These are phyloP conservation scores for Drosophila albomicans DNA, from an alignment of 1,140 invertebrate genomes.

Conservation along the genomic window DNA sequence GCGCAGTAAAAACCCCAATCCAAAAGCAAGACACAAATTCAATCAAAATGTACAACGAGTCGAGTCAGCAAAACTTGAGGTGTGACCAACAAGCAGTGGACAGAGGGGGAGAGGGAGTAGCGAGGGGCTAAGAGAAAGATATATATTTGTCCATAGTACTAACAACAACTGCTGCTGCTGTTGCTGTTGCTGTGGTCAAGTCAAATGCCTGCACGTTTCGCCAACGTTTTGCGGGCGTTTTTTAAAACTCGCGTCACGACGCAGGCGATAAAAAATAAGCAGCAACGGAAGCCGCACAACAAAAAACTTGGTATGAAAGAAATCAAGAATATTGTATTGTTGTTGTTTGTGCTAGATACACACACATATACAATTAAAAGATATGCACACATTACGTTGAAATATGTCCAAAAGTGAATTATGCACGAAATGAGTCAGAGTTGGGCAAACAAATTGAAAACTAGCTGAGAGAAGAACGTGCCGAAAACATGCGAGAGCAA, in stretches of 20 bases:
- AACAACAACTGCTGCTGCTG: background rate
- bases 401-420: constrained; percentile 16
- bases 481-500: constrained; percentile 15
- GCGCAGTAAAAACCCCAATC: constrained; percentile 15
- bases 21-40: constrained; percentile 39
- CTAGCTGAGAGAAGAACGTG: constrained; percentile 19
- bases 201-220: constrained; percentile 67
- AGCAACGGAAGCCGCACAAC: constrained; percentile 9
- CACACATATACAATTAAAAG: constrained; percentile 20
- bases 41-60: constrained; percentile 42
- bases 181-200: constrained; percentile 4
- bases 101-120: background rate
- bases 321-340: constrained; percentile 13
- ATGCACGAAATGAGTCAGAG: constrained; percentile 30
- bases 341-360: constrained; percentile 31
- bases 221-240: constrained; percentile 42
- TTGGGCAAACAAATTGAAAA: constrained; percentile 1
- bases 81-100: constrained; percentile 25
- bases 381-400: constrained; percentile 32
- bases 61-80: constrained; percentile 25
- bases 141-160: background rate
- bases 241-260: constrained; percentile 46
- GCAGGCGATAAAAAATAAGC: constrained; percentile 25
- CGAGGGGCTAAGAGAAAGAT: background rate
- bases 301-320: constrained; percentile 11